These are phyloP conservation scores for Notoglanidium macrostoma DNA, from an alignment of 2,797 vertebrate species.

Conservation along the genomic window DNA sequence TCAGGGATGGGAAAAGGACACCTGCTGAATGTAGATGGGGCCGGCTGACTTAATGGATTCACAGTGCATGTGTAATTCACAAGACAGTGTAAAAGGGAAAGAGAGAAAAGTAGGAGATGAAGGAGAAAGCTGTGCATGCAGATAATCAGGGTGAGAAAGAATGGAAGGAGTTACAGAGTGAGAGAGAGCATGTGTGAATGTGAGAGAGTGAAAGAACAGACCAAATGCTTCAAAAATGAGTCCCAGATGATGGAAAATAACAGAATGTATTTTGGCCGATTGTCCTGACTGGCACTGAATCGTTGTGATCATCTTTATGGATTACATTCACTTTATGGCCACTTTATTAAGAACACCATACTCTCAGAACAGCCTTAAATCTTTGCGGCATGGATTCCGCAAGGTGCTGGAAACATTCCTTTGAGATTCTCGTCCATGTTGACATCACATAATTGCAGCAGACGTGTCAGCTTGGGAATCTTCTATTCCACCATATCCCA, in stretches of 20 bases:
- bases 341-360: neutral
- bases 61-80: slow-evolving; percentile 35
- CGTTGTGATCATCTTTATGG: slow-evolving; percentile 1
- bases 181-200: neutral
- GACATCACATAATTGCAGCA: neutral
- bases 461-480: neutral
- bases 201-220: neutral
- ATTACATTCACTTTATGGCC: neutral
- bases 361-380: neutral
- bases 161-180: neutral
- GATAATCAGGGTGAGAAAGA: neutral
- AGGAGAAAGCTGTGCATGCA: neutral
- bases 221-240: slow-evolving; percentile 18
- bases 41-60: slow-evolving; percentile 36
- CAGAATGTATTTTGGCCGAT: slow-evolving; percentile 10
- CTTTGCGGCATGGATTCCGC: neutral
- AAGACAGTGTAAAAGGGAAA: slow-evolving; percentile 14
- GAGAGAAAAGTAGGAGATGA: neutral
- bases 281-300: neutral
- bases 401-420: neutral
- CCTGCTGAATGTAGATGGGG: slow-evolving; percentile 41
- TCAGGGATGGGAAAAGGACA: slow-evolving; percentile 19
- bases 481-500: neutral
- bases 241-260: slow-evolving; percentile 3
- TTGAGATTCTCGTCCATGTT: neutral